Evolutionary conservation across 2,797 vertebrate species (phyloP).

Genomic region (Emys orbicularis): DNA sequence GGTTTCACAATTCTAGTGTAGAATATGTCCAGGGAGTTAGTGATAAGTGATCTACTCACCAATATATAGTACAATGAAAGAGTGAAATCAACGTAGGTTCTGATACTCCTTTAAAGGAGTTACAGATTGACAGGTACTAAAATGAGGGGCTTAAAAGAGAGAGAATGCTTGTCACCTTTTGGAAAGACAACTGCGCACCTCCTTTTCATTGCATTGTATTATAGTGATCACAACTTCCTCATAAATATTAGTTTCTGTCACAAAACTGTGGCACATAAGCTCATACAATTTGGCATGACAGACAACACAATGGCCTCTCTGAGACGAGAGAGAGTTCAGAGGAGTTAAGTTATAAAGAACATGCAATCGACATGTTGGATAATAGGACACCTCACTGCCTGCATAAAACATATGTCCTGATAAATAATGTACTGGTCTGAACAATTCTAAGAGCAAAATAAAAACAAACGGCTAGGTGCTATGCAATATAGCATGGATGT

Average conservation of each 20-base stretch:
- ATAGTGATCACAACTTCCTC: conserved; percentile 68
- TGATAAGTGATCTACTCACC: neutral
- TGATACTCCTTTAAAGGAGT: conserved; percentile 50
- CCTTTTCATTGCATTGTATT: conserved; percentile 71
- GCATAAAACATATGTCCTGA: conserved; percentile 60
- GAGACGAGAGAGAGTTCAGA: conserved; percentile 53
- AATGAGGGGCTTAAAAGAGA: neutral
- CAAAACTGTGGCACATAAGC: conserved; percentile 54
- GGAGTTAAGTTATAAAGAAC: conserved; percentile 59
- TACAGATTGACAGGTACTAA: conserved; percentile 50
- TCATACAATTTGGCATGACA: conserved; percentile 58
- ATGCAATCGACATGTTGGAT: conserved; percentile 52
- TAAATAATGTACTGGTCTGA: neutral
- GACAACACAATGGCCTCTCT: conserved; percentile 37
- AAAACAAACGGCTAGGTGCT: conserved; percentile 57
- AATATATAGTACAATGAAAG: neutral
- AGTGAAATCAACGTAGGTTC: neutral
- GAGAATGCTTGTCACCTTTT: conserved; percentile 56
- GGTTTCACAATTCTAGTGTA: neutral
- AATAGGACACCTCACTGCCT: conserved; percentile 67
- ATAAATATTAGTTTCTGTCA: conserved; percentile 73
- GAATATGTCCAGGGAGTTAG: neutral
- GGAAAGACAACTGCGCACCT: conserved; percentile 53
- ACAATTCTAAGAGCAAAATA: conserved; percentile 47
- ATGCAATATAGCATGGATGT: conserved; percentile 12